phyloP scores from a whole-genome alignment of 2,888 invertebrate genomes.

The Drosophila neutralis region DNA sequence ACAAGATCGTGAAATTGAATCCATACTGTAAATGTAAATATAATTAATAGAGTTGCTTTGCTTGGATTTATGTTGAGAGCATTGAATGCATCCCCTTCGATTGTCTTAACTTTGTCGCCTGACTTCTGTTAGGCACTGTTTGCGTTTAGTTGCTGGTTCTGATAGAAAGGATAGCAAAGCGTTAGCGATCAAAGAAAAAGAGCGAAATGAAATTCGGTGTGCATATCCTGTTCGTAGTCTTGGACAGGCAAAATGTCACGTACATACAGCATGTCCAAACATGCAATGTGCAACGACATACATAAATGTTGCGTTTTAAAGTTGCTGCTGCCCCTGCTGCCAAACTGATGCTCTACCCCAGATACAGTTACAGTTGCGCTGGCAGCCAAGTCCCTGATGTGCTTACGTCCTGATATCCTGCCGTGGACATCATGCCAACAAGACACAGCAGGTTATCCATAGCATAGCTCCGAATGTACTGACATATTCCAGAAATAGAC shows the following conservation, averaged over 20 bases:
- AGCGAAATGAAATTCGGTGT: neutral
- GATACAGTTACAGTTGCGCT: conserved; percentile 21
- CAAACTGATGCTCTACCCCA: conserved; percentile 3
- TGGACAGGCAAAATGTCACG: conserved; percentile 69
- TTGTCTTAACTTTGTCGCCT: neutral
- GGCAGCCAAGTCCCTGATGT: conserved; percentile 18
- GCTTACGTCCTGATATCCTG: conserved; percentile 23
- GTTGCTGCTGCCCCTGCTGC: conserved; percentile 21
- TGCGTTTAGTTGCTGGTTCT: neutral
- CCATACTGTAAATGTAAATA: neutral
- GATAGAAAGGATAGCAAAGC: conserved; percentile 27
- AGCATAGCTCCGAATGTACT: conserved; percentile 53
- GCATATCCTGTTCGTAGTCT: conserved; percentile 17
- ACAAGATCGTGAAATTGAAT: neutral
- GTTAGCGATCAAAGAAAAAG: conserved; percentile 29
- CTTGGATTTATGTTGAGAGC: neutral
- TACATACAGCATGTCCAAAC: conserved; percentile 59
- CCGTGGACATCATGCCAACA: conserved; percentile 2
- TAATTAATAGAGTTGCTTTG: neutral
- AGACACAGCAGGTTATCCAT: conserved; percentile 49
- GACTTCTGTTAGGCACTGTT: conserved; percentile 18
- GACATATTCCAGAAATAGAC: conserved; percentile 49
- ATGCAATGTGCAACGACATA: conserved; percentile 68
- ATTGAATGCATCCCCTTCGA: neutral
- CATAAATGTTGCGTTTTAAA: conserved; percentile 69